Base-by-base conservation (phyloP, 2,113 vertebrate species). In the Balaenoptera acutorostrata region DNA sequence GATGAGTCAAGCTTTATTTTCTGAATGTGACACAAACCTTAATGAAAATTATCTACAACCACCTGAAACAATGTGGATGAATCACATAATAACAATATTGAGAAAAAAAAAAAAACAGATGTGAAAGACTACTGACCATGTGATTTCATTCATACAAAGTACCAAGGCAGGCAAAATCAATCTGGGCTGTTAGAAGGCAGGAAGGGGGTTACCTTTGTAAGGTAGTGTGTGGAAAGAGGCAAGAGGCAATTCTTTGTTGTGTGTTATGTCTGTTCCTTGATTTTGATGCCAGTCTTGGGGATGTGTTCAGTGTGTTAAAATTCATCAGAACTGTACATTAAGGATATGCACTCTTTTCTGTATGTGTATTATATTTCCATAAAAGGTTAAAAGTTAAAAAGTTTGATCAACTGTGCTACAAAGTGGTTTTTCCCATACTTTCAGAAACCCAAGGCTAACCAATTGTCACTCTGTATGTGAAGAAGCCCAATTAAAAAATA, bases 1-100 rank as follows among this genome's bases (percentile, higher is more conserved):
- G 23, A 75, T 80, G 72, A 33, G 39, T 63, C 10, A 52, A 83
- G 23, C 41, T 68, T 9, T 69, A 36, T 55, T 39, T 87, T 71
- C 7, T 31, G 15, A 84, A 66, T 49, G 4, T 21, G 41, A 92
- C 6, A 29, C 3, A 69, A 84, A 29, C 18, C 25, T 71, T 77
- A 78, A 96, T 25, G 9, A 66, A 94, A 88, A 72, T 66, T 59
- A 72, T 57, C n/a, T 71, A 64, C 18, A 91, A n/a, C 27, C 39
- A 49, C 20, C 29, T 8, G 33, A 25, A 91, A 5, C 5, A 63
- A 71, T 8, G 12, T 39, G 15, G 13, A 57, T 91, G 36, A 88
- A 29, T 77, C 17, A 71, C 18, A n/a, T 12, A 61, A 61, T 46
- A 29, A 64, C 52, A 39, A 49, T 82, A 59, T 11, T 36, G 86